Percentiles rank a stretch among this genome's conserved stretches.
phyloP scores from a whole-genome alignment of 2,888 invertebrate species.

The Theodoxus fluviatilis region DNA sequence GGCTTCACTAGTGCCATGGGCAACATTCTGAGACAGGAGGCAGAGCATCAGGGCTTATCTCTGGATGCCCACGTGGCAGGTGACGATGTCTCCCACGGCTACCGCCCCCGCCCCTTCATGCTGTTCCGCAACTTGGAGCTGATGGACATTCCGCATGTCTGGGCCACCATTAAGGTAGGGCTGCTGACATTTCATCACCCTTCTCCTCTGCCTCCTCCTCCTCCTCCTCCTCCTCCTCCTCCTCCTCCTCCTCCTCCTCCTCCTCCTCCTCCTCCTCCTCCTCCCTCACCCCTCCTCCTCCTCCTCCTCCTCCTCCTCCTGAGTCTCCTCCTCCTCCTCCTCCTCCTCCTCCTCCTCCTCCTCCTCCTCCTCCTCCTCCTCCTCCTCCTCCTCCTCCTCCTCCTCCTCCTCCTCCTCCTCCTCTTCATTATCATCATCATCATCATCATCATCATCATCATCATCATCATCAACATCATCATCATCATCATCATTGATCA shows the following conservation, averaged over 20 bases:
- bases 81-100: constrained; percentile 62
- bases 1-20: constrained; percentile 62
- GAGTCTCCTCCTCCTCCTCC: too few species aligned
- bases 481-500: constrained; percentile 25
- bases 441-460: constrained; percentile 24
- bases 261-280: too few species aligned
- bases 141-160: constrained; percentile 60
- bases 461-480: constrained; percentile 23
- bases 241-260: too few species aligned
- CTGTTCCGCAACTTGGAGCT: constrained; percentile 64
- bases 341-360: too few species aligned
- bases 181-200: background rate
- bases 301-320: too few species aligned
- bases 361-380: too few species aligned
- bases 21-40: constrained; percentile 54
- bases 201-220: background rate
- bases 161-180: constrained; percentile 56
- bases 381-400: too few species aligned
- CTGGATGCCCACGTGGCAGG: constrained; percentile 63
- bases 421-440: too few species aligned
- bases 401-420: too few species aligned
- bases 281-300: too few species aligned
- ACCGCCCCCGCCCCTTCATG: constrained; percentile 65
- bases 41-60: constrained; percentile 58
- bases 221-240: too few species aligned